These are phyloP conservation scores for Boulengeromyrus knoepffleri DNA, from an alignment of 2,113 vertebrate genomes.

Conservation along the genomic window DNA sequence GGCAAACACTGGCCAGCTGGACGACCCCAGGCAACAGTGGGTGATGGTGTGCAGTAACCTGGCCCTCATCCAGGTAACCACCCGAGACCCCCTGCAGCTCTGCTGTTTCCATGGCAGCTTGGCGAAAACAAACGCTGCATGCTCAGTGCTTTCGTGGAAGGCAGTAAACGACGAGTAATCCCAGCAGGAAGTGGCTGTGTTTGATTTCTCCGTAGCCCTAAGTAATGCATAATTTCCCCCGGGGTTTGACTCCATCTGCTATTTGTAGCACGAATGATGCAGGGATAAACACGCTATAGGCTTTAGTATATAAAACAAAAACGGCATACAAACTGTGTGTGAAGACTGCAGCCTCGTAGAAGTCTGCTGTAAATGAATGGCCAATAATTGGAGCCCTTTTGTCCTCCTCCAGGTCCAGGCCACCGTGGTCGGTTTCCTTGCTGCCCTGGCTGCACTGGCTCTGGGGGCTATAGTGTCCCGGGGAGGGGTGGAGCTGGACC, in stretches of 20 bases:
- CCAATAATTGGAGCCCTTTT: neutral
- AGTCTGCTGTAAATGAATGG: neutral
- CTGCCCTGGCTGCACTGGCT: conserved; percentile 76
- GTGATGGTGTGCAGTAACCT: conserved; percentile 83
- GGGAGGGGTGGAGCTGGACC: conserved; percentile 70
- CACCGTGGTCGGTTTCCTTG: conserved; percentile 86
- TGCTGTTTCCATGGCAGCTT: neutral
- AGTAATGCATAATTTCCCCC: neutral
- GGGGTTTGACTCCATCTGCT: neutral
- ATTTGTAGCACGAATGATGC: neutral
- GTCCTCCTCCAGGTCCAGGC: conserved; percentile 76
- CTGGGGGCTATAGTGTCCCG: conserved; percentile 69
- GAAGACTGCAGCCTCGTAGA: neutral
- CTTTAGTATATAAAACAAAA: neutral
- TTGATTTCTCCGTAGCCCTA: neutral
- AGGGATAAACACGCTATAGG: neutral
- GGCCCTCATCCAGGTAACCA: conserved; percentile 82
- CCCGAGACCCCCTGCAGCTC: neutral
- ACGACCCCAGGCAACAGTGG: conserved; percentile 74
- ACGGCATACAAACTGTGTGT: neutral
- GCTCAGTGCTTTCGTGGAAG: neutral
- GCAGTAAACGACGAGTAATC: neutral
- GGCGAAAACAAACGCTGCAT: neutral
- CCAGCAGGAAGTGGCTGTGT: neutral
- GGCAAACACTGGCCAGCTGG: conserved; percentile 92